Evolutionary conservation across 92 coral and sea anemone genomes (phyloP).

Genomic region (Plumapathes pennacea): DNA sequence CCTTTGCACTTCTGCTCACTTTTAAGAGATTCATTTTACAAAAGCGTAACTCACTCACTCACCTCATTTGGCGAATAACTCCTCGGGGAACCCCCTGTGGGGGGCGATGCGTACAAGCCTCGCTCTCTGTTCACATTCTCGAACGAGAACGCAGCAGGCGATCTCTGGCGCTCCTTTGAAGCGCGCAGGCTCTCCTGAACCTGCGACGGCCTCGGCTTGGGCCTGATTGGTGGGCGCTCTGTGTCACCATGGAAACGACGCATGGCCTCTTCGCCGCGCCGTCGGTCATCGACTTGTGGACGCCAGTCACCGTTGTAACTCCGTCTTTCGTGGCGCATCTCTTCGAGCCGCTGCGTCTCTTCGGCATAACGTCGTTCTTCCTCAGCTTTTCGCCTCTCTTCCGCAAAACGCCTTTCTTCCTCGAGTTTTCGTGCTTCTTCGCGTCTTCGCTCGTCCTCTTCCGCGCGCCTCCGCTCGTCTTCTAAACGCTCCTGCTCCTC

Average conservation of each 20-base stretch:
- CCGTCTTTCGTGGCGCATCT: slow-evolving; percentile 55
- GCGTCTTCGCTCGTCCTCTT: slow-evolving; percentile 50
- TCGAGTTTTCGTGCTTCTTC: slow-evolving; percentile 70
- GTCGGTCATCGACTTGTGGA: slow-evolving; percentile 13
- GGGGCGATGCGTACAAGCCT: slow-evolving; percentile 1
- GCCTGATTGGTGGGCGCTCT: no score
- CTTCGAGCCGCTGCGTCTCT: slow-evolving; percentile 46
- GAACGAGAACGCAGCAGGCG: not conserved
- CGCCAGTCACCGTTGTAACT: slow-evolving; percentile 34
- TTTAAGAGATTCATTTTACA: no score
- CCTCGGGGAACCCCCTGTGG: not conserved
- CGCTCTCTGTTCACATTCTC: not conserved
- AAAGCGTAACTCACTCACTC: no score
- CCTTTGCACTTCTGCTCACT: no score
- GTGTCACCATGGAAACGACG: no score
- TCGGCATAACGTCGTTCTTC: slow-evolving; percentile 38
- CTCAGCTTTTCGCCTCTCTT: slow-evolving; percentile 15
- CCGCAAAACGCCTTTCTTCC: slow-evolving; percentile 24
- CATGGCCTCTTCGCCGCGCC: slow-evolving; percentile 35
- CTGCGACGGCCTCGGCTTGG: not conserved
- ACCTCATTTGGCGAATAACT: no score
- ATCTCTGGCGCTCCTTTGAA: slow-evolving; percentile 12
- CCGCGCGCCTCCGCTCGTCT: slow-evolving; percentile 52
- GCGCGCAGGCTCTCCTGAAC: slow-evolving; percentile 6
- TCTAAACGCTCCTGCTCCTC: slow-evolving; percentile 51